Evolutionary conservation across 1,140 invertebrate species (phyloP).

Genomic region (Acromyrmex echinatior): DNA sequence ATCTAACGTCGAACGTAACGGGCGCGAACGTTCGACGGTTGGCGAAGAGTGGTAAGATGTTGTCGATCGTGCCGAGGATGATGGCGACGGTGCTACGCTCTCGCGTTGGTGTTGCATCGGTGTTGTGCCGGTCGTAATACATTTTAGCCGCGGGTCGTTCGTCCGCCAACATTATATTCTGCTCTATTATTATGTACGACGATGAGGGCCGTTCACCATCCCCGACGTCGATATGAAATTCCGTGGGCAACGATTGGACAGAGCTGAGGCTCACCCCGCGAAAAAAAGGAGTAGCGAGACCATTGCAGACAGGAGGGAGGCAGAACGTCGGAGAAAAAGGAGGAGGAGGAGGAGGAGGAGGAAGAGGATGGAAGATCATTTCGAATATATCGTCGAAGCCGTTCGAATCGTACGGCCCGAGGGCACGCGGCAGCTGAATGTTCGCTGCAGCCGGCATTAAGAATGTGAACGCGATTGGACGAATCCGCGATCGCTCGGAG

Average conservation of each 20-base stretch:
- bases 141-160: constrained; percentile 79
- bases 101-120: constrained; percentile 49
- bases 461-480: constrained; percentile 65
- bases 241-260: constrained; percentile 76
- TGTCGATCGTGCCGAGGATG: constrained; percentile 52
- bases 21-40: constrained; percentile 12
- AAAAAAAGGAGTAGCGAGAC: constrained; percentile 30
- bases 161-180: constrained; percentile 76
- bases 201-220: constrained; percentile 64
- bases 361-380: constrained; percentile 44
- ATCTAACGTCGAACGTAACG: constrained; percentile 28
- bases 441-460: constrained; percentile 65
- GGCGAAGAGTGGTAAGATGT: background rate
- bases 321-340: background rate
- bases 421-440: constrained; percentile 64
- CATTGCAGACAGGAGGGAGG: background rate
- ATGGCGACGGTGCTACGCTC: constrained; percentile 44
- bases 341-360: background rate
- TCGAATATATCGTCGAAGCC: constrained; percentile 68
- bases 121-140: constrained; percentile 71
- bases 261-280: constrained; percentile 23
- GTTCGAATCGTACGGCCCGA: constrained; percentile 62
- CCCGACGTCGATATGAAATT: constrained; percentile 76
- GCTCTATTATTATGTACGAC: constrained; percentile 81
- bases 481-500: constrained; percentile 51